These are phyloP conservation scores for Epinephelus awoara DNA, from an alignment of 2,797 vertebrate genomes.

Conservation along the genomic window DNA sequence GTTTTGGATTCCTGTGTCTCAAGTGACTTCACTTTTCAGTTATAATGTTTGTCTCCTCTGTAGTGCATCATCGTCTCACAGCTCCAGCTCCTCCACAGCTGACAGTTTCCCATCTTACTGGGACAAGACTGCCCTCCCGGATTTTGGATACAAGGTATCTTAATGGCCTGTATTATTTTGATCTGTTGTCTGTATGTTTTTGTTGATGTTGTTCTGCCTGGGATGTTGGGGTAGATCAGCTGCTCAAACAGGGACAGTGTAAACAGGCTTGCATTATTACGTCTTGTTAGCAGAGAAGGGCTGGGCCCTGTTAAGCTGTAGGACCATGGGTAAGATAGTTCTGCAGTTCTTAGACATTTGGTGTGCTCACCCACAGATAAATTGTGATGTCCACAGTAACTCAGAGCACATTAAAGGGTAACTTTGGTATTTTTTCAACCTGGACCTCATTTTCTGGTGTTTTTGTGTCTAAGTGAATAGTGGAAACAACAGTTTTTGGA, in stretches of 20 bases:
- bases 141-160: slow-evolving; percentile 89
- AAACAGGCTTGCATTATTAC: not conserved
- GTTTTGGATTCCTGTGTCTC: not conserved
- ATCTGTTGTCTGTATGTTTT: not conserved
- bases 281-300: not conserved
- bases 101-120: slow-evolving; percentile 87
- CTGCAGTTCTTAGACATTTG: not conserved
- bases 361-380: not conserved
- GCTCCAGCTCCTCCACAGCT: slow-evolving; percentile 45
- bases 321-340: not conserved
- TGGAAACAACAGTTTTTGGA: too few species aligned
- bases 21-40: not conserved
- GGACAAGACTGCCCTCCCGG: slow-evolving; percentile 88
- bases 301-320: not conserved
- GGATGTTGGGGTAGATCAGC: not conserved
- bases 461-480: too few species aligned
- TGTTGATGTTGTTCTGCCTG: not conserved
- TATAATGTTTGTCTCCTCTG: not conserved
- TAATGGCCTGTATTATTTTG: not conserved
- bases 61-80: slow-evolving; percentile 51
- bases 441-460: too few species aligned
- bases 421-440: too few species aligned
- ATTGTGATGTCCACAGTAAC: not conserved
- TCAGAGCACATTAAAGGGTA: not conserved
- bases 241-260: not conserved